Conservation (phyloP, 1,140 invertebrate species). For the Neuroterus valhalla region DNA sequence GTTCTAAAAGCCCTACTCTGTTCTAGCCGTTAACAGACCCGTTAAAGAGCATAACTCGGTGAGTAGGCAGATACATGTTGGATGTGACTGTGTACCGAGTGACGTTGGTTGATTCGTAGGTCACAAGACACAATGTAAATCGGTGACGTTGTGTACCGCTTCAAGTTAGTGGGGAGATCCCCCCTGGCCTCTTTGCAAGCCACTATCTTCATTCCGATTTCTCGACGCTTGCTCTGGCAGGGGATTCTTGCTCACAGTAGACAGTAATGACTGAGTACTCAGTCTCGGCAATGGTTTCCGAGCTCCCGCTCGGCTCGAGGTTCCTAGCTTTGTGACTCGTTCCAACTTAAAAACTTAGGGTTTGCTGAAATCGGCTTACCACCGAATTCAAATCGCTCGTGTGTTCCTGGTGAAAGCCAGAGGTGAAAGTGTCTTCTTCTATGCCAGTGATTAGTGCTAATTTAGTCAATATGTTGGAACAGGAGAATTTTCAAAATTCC, state of each 20-base stretch:
- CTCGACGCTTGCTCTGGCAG: background rate
- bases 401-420: background rate
- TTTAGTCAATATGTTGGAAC: slow-evolving; percentile 49
- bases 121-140: slow-evolving; percentile 1
- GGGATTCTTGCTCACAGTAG: background rate
- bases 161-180: background rate
- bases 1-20: too few relatives aligned
- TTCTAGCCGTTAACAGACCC: too few relatives aligned
- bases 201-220: slow-evolving; percentile 25
- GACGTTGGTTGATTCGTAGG: background rate
- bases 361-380: background rate
- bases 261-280: background rate
- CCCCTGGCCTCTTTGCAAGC: slow-evolving; percentile 6
- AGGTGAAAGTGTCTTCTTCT: slow-evolving; percentile 14
- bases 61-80: background rate
- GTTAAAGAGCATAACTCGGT: too few relatives aligned
- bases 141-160: background rate
- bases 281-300: slow-evolving; percentile 54
- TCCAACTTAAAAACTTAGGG: background rate
- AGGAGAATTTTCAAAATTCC: slow-evolving; percentile 41
- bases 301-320: slow-evolving; percentile 43
- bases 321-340: slow-evolving; percentile 29
- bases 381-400: background rate
- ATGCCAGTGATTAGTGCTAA: slow-evolving; percentile 26
- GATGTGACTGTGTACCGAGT: background rate